Base-by-base conservation (phyloP, 2,888 invertebrate genomes). In the Zhengitettix transpicula region DNA sequence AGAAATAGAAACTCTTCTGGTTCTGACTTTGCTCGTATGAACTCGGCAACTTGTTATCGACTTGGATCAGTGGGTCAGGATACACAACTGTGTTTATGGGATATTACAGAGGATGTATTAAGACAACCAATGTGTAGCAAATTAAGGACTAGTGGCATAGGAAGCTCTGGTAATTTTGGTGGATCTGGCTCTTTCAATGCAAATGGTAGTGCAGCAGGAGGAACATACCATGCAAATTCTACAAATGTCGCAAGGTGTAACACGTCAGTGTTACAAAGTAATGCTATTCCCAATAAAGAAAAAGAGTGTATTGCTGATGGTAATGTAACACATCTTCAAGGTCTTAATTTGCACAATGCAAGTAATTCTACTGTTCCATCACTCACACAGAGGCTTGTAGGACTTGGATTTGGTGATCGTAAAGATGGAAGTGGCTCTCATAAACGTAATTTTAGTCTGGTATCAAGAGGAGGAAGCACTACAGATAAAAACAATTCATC, bases 51-150 rank as follows among this genome's bases (percentile, higher is more conserved):
- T 40, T 86, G 87, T 69, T 92, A 91, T 72, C 78, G 93, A 65
- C 78, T 97, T 64, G 96, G 95, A 42, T 94, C 94, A 64, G 95
- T 97, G 1, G 94, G 97, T 42, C 97, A 99, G 73, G 99, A 99
- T 75, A 98, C 98, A 53, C 93, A 95, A 73, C 76, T 99, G 65
- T 98, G 98, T 75, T 77, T 99, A 65, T 99, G 99, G 99, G 99
- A 99, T 72, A 82, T 99, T 62, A 97, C 96, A 14, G 95, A 97
- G 71, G 98, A 99, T 71, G 85, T 95, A 61, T 75, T 99, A 60
- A 77, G 84, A 66, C 88, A 88, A 69, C 87, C 89, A n/a, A 75
- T 75, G 60, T 73, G 73, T 62, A 69, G 71, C 42, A 74, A 75
- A 61, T 73, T 73, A 58, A 67, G 75, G 62, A 71, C 65, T 64